Base-by-base conservation (phyloP, 2,797 vertebrate species). In the Tarsius wallacei region DNA sequence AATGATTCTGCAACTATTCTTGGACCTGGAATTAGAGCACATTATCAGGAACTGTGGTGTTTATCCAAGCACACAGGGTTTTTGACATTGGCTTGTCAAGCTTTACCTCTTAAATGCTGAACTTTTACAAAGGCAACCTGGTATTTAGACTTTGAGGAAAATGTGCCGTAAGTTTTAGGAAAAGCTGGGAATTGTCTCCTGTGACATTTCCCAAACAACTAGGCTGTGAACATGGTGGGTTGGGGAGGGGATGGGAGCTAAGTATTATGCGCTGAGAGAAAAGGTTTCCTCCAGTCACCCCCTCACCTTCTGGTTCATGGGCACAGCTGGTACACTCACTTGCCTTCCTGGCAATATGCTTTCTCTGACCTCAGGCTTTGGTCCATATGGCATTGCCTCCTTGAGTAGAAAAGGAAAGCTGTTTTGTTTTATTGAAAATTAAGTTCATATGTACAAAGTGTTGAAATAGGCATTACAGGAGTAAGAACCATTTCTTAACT, bases 401-500 rank as follows among this genome's bases (percentile, higher is more conserved):
- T 84, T 76, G 49, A 82, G n/a, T 42, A 84, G 63, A 91, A 96
- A 82, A 93, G 22, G 70, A 97, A 96, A 97, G 68, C 66, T 71
- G 93, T 88, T 97, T 97, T 77, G 91, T 76, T 93, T 96, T 96
- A 95, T 68, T 89, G 82, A 80, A 97, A n/a, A n/a, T 94, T 84
- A 87, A 89, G 36, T 96, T 97, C 66, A 81, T 96, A 70, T 78
- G 95, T 88, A 95, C 96, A 94, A 81, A 93, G 31, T 94, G 71
- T 93, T 97, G 96, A 98, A 87, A 97, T 96, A 97, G 86, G 71
- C 42, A 93, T 97, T 97, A 89, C 87, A 66, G 36, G n/a, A 88
- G 80, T 63, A 97, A 98, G 93, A 74, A 89, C 36, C 36, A 64
- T 97, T 98, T 96, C 87, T 96, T 98, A 97, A 97, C 96, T 98